Evolutionary conservation across 2,888 invertebrate species (phyloP).

Genomic region (Ceriagrion tenellum): DNA sequence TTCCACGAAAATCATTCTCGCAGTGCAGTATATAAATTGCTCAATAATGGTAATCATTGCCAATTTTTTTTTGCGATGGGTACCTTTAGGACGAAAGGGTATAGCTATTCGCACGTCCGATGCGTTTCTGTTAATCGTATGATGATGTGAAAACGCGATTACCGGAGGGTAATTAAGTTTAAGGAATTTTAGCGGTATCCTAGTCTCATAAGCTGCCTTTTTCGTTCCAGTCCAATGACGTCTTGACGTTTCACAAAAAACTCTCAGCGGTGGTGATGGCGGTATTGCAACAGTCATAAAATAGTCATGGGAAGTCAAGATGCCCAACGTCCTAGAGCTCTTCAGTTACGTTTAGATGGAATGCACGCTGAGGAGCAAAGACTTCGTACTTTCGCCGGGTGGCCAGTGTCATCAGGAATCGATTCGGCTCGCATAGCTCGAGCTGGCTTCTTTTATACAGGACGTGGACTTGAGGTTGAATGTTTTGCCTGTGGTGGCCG

Average conservation of each 20-base stretch:
- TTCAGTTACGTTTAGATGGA: conserved; percentile 47
- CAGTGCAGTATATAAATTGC: neutral
- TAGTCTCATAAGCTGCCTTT: neutral
- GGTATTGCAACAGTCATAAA: neutral
- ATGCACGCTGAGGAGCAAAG: conserved; percentile 88
- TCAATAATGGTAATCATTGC: neutral
- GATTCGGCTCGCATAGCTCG: conserved; percentile 84
- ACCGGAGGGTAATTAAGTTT: too few species aligned
- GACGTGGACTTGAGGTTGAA: conserved; percentile 85
- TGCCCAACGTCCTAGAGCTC: conserved; percentile 1
- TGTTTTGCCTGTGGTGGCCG: conserved; percentile 87
- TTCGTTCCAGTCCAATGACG: neutral
- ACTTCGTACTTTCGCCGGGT: conserved; percentile 84
- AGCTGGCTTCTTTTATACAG: conserved; percentile 89
- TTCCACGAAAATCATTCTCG: too few species aligned
- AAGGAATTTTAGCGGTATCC: too few species aligned
- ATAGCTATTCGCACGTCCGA: too few species aligned
- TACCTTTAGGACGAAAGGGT: neutral
- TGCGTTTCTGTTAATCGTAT: too few species aligned
- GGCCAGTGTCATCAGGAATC: conserved; percentile 87
- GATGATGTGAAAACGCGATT: too few species aligned
- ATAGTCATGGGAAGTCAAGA: conserved; percentile 45
- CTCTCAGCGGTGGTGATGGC: neutral
- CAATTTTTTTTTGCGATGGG: neutral
- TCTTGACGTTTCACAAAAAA: neutral